Evolutionary conservation across 2,797 vertebrate species (phyloP).

Genomic region (Hippopotamyrus pictus): DNA sequence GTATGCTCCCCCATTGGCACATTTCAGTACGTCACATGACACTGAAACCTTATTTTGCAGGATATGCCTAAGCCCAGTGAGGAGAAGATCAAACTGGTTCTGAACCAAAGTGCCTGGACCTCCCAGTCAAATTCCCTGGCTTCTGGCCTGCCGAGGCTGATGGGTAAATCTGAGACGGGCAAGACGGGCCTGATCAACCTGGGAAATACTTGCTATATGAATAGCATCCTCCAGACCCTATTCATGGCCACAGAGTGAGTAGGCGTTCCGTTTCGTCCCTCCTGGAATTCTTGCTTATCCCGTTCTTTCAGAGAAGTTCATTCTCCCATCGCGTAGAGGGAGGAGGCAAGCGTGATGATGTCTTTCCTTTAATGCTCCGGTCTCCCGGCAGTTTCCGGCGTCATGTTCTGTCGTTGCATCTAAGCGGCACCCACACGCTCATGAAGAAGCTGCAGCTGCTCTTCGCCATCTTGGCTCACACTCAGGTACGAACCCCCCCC

Average conservation of each 20-base stretch:
- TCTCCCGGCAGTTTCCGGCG: conserved; percentile 77
- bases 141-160: conserved; percentile 77
- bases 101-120: conserved; percentile 98
- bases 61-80: conserved; percentile 87
- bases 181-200: conserved; percentile 95
- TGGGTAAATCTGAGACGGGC: conserved; percentile 93
- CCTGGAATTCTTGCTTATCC: not conserved
- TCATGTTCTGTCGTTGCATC: conserved; percentile 82
- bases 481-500: conserved; percentile 68
- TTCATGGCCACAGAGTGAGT: conserved; percentile 99
- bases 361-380: not conserved
- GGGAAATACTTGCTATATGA: conserved; percentile 98
- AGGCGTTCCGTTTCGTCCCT: not conserved
- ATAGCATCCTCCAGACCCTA: conserved; percentile 94
- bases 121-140: conserved; percentile 89
- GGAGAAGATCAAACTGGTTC: conserved; percentile 87
- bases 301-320: not conserved
- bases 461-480: conserved; percentile 94
- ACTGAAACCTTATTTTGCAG: conserved; percentile 45
- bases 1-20: not conserved
- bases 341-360: not conserved
- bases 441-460: conserved; percentile 96
- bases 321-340: not conserved
- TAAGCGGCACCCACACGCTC: conserved; percentile 80
- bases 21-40: not conserved